These are phyloP conservation scores for Corvus cornix DNA, from an alignment of 2,113 vertebrate species.

Conservation along the genomic window DNA sequence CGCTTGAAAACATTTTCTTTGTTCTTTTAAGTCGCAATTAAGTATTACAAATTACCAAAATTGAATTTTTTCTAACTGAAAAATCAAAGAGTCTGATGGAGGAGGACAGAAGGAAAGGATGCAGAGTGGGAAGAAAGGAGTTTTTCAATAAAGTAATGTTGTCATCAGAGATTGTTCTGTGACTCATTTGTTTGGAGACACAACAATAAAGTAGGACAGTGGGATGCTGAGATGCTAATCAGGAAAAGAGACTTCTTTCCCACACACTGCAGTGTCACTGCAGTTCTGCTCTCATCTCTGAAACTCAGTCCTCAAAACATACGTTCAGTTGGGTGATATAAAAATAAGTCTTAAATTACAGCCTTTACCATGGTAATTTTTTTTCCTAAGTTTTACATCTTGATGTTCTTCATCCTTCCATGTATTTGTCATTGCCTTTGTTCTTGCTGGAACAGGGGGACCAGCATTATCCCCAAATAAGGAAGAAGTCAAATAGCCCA, in stretches of 20 bases:
- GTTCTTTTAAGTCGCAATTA: background rate
- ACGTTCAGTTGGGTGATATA: background rate
- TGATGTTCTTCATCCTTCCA: background rate
- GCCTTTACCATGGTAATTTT: background rate
- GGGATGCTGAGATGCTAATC: conserved; percentile 6
- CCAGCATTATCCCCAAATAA: background rate
- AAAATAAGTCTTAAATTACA: conserved; percentile 1
- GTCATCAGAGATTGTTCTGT: background rate
- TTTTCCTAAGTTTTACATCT: background rate
- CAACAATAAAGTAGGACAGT: conserved; percentile 7
- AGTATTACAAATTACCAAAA: background rate
- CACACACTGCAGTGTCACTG: background rate
- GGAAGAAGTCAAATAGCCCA: background rate
- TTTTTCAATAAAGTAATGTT: background rate
- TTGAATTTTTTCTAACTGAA: background rate
- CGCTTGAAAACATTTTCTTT: background rate
- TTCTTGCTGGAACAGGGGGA: background rate
- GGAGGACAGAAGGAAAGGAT: background rate
- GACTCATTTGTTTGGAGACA: conserved; percentile 6
- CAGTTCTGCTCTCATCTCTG: background rate
- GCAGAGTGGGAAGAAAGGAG: background rate
- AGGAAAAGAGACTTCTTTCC: background rate
- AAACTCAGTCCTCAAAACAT: background rate
- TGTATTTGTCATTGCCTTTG: background rate
- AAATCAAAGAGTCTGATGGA: background rate